Base-by-base conservation (phyloP, 1,140 invertebrate species). In the Vanessa atalanta region DNA sequence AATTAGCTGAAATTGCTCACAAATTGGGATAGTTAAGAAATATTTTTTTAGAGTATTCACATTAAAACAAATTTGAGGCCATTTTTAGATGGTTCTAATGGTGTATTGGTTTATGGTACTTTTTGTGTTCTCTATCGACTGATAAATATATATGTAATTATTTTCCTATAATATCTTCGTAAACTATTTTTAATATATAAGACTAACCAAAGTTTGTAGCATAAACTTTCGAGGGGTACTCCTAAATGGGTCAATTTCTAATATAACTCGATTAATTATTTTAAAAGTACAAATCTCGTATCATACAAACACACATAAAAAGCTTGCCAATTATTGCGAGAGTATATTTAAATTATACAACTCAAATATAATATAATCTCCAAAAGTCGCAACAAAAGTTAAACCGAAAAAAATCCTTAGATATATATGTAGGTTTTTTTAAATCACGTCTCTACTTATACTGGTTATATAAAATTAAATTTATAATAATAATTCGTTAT, bases 1-100 rank as follows among this genome's bases (percentile, higher is more conserved):
- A 85, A 71, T 79, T 90, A 37, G 92, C 84, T 2, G 88, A 93
- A 87, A 90, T 93, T 57, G 83, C 79, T 15, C 83, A 92, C 75
- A 83, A 79, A 78, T 77, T 83, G 76, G 70, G 71, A 65, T 83
- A 86, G 71, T 83, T 80, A 37, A 57, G 50, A 57, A 60, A 31
- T 3, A 26, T 14, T 43, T 37, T 15, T 68, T 23, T 23, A 63
- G 20, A 57, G 53, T 47, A 16, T 47, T 65, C 37, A 43, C 9
- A 9, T 47, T 69, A 60, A 70, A 66, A 37, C 23, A 15, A 5
- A 65, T 65, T 55, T 20, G 63, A 23, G 13, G n/a, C 14, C 31
- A 47, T 65, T 65, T 23, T 20, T 43, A 11, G 37, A 11, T 43
- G 37, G 37, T 43, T 43, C 9, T 65, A 7, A 48, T 48, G 47